A percentile compares a stretch with the other conserved stretches of the same genome.
Conservation (phyloP, 2,113 vertebrate species). For the Psittacula cyanocephala region DNA sequence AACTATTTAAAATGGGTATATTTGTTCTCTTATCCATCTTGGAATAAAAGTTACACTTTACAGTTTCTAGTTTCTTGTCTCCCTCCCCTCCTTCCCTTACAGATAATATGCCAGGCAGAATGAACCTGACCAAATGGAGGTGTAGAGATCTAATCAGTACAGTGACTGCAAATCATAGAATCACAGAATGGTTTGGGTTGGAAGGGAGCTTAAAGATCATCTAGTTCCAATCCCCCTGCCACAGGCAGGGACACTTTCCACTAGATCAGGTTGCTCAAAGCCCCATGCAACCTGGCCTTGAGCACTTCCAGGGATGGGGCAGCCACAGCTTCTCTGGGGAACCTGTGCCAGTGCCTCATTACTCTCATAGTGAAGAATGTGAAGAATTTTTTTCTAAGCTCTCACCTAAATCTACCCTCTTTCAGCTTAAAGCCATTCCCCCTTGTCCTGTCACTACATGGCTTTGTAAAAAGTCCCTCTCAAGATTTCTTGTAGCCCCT, state of each 20-base stretch:
- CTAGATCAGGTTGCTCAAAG: background rate
- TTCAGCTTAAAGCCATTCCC: background rate
- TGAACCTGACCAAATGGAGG: background rate
- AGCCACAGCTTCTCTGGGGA: background rate
- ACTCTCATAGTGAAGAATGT: background rate
- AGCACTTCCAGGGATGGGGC: background rate
- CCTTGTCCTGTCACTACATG: background rate
- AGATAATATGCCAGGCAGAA: background rate
- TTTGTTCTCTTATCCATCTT: background rate
- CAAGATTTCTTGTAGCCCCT: background rate
- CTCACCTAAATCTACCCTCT: background rate
- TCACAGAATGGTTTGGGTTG: background rate
- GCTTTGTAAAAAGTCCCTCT: background rate
- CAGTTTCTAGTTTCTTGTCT: background rate
- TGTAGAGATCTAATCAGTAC: background rate
- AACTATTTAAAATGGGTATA: background rate
- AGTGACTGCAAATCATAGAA: background rate
- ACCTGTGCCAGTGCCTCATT: background rate
- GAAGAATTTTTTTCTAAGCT: background rate
- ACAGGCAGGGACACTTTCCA: background rate
- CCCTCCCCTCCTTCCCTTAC: background rate
- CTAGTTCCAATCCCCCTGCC: background rate
- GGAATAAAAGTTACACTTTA: background rate
- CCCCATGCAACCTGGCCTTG: background rate
- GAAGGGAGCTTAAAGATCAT: background rate